Conservation (phyloP, 2,113 vertebrate species). For the Syrrhaptes paradoxus region DNA sequence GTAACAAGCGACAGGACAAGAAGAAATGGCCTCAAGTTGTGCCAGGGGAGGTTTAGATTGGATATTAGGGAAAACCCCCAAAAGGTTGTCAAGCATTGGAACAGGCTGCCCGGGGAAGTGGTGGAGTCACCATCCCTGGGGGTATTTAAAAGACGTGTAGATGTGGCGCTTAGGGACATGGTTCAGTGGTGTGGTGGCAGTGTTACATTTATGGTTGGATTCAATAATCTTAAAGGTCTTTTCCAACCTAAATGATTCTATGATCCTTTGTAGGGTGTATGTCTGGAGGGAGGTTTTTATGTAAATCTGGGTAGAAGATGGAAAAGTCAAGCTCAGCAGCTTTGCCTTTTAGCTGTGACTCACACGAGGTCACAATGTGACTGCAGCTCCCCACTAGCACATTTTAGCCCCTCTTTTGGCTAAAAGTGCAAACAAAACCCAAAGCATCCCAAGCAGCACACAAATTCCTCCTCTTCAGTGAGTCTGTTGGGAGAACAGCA, state of each 20-base stretch:
- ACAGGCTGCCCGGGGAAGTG: too few relatives aligned
- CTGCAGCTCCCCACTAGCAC: neutral
- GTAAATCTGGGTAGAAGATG: neutral
- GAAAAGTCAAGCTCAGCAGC: neutral
- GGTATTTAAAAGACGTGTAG: too few relatives aligned
- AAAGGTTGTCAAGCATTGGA: too few relatives aligned
- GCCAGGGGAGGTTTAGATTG: too few relatives aligned
- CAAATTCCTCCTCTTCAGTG: neutral
- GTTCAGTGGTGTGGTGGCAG: too few relatives aligned
- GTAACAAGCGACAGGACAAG: too few relatives aligned
- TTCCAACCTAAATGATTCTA: neutral
- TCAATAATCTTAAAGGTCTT: fast-evolving
- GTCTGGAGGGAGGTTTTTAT: neutral
- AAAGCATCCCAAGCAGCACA: neutral
- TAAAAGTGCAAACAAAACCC: neutral
- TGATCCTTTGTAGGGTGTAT: neutral
- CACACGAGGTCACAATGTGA: neutral
- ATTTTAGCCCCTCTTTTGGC: neutral
- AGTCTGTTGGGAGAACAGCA: neutral
- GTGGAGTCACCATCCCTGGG: too few relatives aligned
- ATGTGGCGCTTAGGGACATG: too few relatives aligned
- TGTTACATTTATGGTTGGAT: fast-evolving
- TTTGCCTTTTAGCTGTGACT: neutral
- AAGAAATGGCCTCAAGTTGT: too few relatives aligned
- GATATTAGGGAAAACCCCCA: too few relatives aligned